Conservation (phyloP, 2,797 vertebrate genomes). For the Chelonia mydas region DNA sequence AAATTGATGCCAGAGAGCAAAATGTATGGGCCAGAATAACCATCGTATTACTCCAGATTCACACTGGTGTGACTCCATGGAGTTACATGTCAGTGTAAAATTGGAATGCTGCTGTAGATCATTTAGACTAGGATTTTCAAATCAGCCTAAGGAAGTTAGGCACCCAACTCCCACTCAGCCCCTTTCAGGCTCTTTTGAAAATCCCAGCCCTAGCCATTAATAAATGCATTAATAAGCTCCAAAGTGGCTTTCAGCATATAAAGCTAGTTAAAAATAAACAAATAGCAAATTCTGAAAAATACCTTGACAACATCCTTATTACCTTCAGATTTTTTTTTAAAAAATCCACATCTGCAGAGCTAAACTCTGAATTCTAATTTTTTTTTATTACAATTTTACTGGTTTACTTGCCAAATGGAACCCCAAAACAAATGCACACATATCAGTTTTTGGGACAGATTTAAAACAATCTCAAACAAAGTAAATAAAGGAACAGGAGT, state of each 20-base stretch:
- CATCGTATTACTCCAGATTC: background rate
- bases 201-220: constrained; percentile 39
- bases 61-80: constrained; percentile 30
- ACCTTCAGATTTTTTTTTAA: background rate
- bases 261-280: constrained; percentile 8
- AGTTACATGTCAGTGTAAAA: constrained; percentile 29
- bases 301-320: background rate
- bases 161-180: constrained; percentile 20
- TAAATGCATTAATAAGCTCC: constrained; percentile 29
- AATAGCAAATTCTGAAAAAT: constrained; percentile 28
- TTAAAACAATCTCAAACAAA: constrained; percentile 45
- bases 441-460: constrained; percentile 38
- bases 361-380: constrained; percentile 11
- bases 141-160: constrained; percentile 36
- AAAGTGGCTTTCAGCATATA: background rate
- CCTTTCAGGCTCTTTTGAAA: constrained; percentile 51
- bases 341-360: background rate
- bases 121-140: constrained; percentile 55
- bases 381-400: constrained; percentile 10
- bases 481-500: constrained; percentile 35
- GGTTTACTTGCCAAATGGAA: constrained; percentile 44
- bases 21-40: constrained; percentile 40
- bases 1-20: background rate
- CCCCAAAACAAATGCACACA: constrained; percentile 40
- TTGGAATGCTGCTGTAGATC: background rate